Conservation (phyloP, 2,888 invertebrate genomes). For the Platycheirus rosarum region DNA sequence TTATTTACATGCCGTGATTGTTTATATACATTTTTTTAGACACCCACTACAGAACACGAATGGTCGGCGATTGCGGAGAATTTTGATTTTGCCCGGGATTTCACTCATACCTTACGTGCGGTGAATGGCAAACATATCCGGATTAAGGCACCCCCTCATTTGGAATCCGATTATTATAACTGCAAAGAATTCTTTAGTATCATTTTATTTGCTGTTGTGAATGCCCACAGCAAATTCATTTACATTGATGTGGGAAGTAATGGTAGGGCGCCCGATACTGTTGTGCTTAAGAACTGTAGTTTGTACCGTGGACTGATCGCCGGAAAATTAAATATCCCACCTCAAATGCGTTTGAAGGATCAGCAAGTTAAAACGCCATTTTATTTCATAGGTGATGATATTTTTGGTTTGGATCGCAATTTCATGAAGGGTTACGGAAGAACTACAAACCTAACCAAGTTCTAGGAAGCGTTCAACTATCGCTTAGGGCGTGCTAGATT, state of each 20-base stretch:
- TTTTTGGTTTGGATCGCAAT: conserved; percentile 1
- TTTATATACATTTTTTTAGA: background rate
- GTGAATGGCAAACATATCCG: conserved; percentile 19
- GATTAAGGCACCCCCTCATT: conserved; percentile 14
- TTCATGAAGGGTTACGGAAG: no score
- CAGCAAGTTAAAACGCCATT: no score
- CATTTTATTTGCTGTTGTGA: conserved; percentile 9
- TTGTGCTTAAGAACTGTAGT: background rate
- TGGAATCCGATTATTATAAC: conserved; percentile 13
- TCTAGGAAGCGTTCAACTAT: conserved; percentile 7
- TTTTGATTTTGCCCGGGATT: conserved; percentile 1
- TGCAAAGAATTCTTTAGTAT: conserved; percentile 14
- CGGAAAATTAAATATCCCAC: background rate
- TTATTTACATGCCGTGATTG: background rate
- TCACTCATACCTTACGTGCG: conserved; percentile 9
- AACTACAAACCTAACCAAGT: background rate
- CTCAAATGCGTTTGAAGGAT: background rate
- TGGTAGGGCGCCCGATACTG: background rate
- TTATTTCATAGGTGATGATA: conserved; percentile 15
- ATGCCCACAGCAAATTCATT: no score
- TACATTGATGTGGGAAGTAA: no score
- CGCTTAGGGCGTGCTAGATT: conserved; percentile 11
- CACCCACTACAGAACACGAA: conserved; percentile 20
- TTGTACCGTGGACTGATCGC: background rate
- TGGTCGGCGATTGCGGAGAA: background rate